These are phyloP conservation scores for Eulemur rufifrons DNA, from an alignment of 2,113 vertebrate species.

Conservation along the genomic window DNA sequence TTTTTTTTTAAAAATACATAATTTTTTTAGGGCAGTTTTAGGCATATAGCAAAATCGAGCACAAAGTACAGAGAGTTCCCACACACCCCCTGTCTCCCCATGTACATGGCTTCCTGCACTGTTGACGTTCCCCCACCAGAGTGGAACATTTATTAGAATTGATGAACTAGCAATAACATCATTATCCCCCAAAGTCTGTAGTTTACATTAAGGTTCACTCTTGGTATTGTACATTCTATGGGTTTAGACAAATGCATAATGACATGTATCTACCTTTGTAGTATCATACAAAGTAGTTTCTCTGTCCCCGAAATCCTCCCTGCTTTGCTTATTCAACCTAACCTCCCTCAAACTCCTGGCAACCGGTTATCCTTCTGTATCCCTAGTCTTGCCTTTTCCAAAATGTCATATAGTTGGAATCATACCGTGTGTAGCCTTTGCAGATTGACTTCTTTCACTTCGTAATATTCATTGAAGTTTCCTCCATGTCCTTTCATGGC, in stretches of 20 bases:
- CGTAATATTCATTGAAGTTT: not conserved
- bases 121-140: not conserved
- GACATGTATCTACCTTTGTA: not conserved
- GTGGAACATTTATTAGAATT: not conserved
- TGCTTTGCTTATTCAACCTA: not conserved
- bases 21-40: not conserved
- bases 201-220: not conserved
- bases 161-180: not conserved
- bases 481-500: not conserved
- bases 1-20: not conserved
- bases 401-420: not conserved
- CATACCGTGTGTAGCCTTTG: not conserved
- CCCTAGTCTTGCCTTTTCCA: not conserved
- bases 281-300: not conserved
- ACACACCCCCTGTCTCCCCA: fast-evolving
- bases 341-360: not conserved
- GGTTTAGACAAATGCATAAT: not conserved
- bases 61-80: not conserved
- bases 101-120: not conserved
- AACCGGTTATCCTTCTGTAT: not conserved
- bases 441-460: not conserved
- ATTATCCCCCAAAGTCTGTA: not conserved
- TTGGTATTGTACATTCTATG: not conserved
- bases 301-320: not conserved
- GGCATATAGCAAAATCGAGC: not conserved